Evolutionary conservation across 2,797 vertebrate genomes (phyloP), one percentile per base, ranked within the genome.

Genomic region (Rhynchonycteris naso): DNA sequence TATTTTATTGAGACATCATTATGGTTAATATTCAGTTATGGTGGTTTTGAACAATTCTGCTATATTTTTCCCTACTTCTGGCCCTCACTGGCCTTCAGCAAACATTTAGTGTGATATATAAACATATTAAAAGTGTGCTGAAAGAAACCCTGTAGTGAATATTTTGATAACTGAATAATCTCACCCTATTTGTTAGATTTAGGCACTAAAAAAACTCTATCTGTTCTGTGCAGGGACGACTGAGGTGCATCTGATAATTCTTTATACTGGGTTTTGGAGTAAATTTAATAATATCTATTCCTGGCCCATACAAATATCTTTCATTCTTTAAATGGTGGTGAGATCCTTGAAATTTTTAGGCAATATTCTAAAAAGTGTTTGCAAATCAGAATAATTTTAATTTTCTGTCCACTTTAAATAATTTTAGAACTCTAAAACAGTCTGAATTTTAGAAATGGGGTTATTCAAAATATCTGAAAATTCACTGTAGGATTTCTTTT

Each of bases 391-490:
- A 47, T 84, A 56, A 88, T 94, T 81, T 92, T 88, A 85, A 69
- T 72, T 95, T 93, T 8, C 18, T 95, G 38, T 74, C 33, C 19
- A 72, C 43, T 78, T 56, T 79, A 93, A 35, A 61, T 86, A 74
- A n/a, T 78, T 90, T 94, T 92, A 71, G 38, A 80, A 30, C 30
- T 91, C 19, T 10, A 72, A 72, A 94, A 88, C 30, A 66, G 66
- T 35, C 58, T 78, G 86, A 56, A 89, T 72, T 85, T 96, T 33
- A 88, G 78, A 96, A 94, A 38, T 54, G 66, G 12, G 21, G 3
- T 65, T 90, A 90, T 75, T 90, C 47, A 94, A 65, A 86, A 65
- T 96, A 58, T 58, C 85, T 75, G 35, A 91, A 90, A 90, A 96
- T 15, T 75, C 24, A 82, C 38, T 72, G 15, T 69, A 88, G 38